A percentile compares a stretch with the other conserved stretches of the same genome.
Conservation (phyloP, 1,140 invertebrate species). For the Solenopsis invicta region DNA sequence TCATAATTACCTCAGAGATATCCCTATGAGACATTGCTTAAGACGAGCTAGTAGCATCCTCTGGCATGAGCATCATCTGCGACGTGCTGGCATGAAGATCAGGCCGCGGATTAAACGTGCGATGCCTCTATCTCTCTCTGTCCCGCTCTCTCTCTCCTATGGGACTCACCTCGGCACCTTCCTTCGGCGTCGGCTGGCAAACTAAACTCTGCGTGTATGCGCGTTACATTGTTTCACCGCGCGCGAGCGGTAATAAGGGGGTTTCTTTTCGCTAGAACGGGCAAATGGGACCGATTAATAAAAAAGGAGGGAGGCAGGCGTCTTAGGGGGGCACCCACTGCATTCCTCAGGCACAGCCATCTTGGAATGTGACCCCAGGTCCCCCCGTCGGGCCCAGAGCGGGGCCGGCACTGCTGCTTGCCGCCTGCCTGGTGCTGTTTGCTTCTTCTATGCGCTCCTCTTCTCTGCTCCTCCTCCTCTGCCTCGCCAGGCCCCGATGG, state of each 20-base stretch:
- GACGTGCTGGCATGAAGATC: conserved; percentile 73
- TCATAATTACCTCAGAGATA: conserved; percentile 86
- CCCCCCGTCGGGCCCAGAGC: conserved; percentile 81
- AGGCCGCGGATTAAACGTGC: conserved; percentile 71
- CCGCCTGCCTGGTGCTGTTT: conserved; percentile 44
- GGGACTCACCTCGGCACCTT: conserved; percentile 60
- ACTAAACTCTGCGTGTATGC: conserved; percentile 35
- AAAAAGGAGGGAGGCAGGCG: conserved; percentile 79
- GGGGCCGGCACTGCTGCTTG: conserved; percentile 75
- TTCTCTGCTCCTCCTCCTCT: not conserved
- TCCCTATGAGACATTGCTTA: conserved; percentile 88
- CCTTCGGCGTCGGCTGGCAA: conserved; percentile 50
- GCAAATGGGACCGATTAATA: conserved; percentile 84
- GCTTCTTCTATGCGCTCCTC: conserved; percentile 40
- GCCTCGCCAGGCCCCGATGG: not conserved
- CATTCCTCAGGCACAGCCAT: conserved; percentile 88
- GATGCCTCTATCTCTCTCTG: conserved; percentile 48
- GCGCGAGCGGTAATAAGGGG: conserved; percentile 44
- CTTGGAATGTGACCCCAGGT: conserved; percentile 88
- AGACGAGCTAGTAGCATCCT: conserved; percentile 83
- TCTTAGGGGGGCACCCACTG: conserved; percentile 86
- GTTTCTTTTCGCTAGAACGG: conserved; percentile 80
- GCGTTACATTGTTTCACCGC: conserved; percentile 42
- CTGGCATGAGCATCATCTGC: conserved; percentile 83
- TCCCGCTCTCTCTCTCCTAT: conserved; percentile 31